These are phyloP conservation scores for Varecia variegata DNA, from an alignment of 2,797 vertebrate genomes.

Conservation along the genomic window DNA sequence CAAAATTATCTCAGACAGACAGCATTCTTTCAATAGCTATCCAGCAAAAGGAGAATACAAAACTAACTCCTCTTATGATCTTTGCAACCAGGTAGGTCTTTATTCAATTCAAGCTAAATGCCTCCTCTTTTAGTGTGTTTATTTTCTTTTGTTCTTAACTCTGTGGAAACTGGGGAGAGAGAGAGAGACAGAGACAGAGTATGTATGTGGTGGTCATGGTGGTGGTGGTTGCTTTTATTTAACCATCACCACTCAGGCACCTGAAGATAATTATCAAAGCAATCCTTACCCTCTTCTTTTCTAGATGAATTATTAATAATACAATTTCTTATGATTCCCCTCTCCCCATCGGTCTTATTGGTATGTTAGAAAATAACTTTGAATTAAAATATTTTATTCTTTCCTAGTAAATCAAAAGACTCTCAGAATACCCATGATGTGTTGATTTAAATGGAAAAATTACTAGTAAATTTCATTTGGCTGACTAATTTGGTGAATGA, in stretches of 20 bases:
- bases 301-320: background rate
- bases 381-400: slow-evolving; percentile 21
- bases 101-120: slow-evolving; percentile 24
- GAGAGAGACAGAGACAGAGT: background rate
- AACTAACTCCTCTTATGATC: background rate
- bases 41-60: background rate
- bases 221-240: background rate
- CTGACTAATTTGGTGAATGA: background rate
- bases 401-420: slow-evolving; percentile 12
- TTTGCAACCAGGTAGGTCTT: background rate
- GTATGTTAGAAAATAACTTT: slow-evolving; percentile 19
- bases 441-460: background rate
- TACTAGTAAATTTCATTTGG: slow-evolving; percentile 18
- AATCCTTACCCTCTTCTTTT: background rate
- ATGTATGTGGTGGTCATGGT: background rate
- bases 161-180: background rate
- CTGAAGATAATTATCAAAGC: slow-evolving; percentile 20
- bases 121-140: background rate
- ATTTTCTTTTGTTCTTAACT: slow-evolving; percentile 23
- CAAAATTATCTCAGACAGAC: background rate
- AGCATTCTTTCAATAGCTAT: background rate
- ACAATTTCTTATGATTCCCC: background rate
- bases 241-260: background rate
- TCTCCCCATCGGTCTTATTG: background rate
- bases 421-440: background rate